Evolutionary conservation across 2,888 invertebrate species (phyloP).

Genomic region (Arrhopalites spinosus): DNA sequence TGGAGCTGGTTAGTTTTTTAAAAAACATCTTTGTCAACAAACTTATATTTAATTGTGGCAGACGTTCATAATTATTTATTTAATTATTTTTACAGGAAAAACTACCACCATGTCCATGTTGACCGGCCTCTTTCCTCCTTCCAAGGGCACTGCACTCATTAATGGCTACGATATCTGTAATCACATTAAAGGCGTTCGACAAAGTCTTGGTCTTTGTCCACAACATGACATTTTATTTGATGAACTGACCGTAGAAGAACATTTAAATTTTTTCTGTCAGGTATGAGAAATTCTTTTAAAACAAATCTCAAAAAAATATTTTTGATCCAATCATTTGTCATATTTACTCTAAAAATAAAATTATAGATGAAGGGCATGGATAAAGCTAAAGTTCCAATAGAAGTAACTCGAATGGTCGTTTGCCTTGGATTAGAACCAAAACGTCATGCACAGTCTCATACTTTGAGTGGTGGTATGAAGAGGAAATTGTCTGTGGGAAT

Average conservation of each 20-base stretch:
- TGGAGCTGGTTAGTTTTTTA: constrained; percentile 82
- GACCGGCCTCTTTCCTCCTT: constrained; percentile 73
- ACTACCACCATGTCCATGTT: constrained; percentile 85
- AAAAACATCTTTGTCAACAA: constrained; percentile 75
- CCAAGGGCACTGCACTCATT: constrained; percentile 73
- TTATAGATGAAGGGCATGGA: constrained; percentile 68
- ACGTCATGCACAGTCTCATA: constrained; percentile 65
- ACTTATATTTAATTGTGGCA: too few relatives aligned
- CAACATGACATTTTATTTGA: constrained; percentile 80
- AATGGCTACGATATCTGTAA: constrained; percentile 72
- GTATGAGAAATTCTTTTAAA: constrained; percentile 59
- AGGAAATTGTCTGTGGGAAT: constrained; percentile 85
- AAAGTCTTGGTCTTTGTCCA: constrained; percentile 84
- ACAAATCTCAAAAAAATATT: neutral
- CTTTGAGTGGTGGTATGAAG: constrained; percentile 92
- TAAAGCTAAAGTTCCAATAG: constrained; percentile 64
- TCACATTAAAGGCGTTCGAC: constrained; percentile 70
- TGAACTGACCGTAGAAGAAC: constrained; percentile 80
- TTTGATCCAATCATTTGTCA: too few relatives aligned
- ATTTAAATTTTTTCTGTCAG: constrained; percentile 80
- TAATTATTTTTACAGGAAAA: constrained; percentile 62
- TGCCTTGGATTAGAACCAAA: constrained; percentile 72
- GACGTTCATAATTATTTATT: too few relatives aligned
- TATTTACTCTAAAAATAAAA: too few relatives aligned
- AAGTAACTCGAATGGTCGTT: constrained; percentile 63